Percentiles rank a stretch among this genome's conserved stretches.
Evolutionary conservation across 1,140 invertebrate species (phyloP).

Genomic region (Drosophila chauvacae): DNA sequence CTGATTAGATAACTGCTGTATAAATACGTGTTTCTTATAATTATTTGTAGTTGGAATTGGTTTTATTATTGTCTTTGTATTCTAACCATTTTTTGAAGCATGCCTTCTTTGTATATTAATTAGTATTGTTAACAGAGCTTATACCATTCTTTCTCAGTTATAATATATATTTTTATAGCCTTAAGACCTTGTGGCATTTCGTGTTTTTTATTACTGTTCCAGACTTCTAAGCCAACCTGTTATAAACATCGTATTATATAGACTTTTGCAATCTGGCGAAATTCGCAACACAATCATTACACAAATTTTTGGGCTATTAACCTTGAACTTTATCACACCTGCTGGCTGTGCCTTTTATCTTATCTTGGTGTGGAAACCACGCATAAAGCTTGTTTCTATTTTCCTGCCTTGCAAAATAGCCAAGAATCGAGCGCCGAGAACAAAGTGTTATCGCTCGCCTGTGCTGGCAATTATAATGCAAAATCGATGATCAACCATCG

Average conservation of each 20-base stretch:
- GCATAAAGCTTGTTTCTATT: conserved; percentile 50
- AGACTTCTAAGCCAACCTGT: not conserved
- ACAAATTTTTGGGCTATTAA: conserved; percentile 51
- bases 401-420: conserved; percentile 29
- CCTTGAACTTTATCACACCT: conserved; percentile 71
- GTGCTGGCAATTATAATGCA: conserved; percentile 53
- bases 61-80: not conserved
- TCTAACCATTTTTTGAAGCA: not conserved
- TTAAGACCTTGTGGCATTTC: not conserved
- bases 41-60: too few relatives aligned
- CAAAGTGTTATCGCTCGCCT: conserved; percentile 52
- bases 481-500: conserved; percentile 50
- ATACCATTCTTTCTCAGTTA: not conserved
- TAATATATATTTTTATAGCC: not conserved
- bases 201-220: not conserved
- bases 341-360: conserved; percentile 46
- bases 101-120: not conserved
- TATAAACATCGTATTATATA: conserved; percentile 6
- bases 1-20: not conserved
- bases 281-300: conserved; percentile 44
- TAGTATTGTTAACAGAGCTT: not conserved
- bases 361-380: conserved; percentile 41
- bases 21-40: not conserved
- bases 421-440: conserved; percentile 28
- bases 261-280: conserved; percentile 31